phyloP scores from a whole-genome alignment of 2,797 vertebrate genomes.

The Poecile montanus region DNA sequence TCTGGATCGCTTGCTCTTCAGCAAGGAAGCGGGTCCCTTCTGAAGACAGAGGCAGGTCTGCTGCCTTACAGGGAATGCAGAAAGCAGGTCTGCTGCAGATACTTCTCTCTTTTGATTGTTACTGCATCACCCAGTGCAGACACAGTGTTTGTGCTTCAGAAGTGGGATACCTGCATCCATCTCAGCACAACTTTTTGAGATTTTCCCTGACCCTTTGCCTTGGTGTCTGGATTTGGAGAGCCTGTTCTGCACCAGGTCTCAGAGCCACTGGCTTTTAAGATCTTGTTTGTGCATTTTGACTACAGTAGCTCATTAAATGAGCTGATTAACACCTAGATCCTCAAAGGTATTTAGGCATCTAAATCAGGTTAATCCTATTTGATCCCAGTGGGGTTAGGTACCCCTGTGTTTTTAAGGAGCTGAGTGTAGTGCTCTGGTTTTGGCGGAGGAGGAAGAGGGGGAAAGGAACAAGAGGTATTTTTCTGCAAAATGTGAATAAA shows the following conservation, averaged over 20 bases:
- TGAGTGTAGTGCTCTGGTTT: neutral
- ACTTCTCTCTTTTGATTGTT: neutral
- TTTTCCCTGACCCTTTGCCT: neutral
- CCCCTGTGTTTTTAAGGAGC: neutral
- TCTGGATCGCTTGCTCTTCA: neutral
- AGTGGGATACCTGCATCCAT: neutral
- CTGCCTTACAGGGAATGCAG: neutral
- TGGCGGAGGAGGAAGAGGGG: neutral
- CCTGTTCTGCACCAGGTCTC: neutral
- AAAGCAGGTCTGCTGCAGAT: neutral
- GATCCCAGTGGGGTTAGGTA: neutral
- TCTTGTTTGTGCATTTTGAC: slow-evolving; percentile 40
- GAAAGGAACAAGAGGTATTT: neutral
- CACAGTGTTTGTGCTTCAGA: neutral
- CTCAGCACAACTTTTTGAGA: neutral
- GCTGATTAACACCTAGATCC: slow-evolving; percentile 19
- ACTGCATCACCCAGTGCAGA: neutral
- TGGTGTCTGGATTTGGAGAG: neutral
- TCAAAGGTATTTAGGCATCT: neutral
- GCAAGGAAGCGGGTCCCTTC: neutral
- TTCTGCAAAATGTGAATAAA: neutral
- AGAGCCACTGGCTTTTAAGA: slow-evolving; percentile 15
- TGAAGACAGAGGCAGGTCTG: neutral
- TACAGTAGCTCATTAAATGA: neutral
- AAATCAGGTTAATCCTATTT: slow-evolving; percentile 11